Conservation (phyloP, 2,113 vertebrate genomes). For the Rhinoderma darwinii region DNA sequence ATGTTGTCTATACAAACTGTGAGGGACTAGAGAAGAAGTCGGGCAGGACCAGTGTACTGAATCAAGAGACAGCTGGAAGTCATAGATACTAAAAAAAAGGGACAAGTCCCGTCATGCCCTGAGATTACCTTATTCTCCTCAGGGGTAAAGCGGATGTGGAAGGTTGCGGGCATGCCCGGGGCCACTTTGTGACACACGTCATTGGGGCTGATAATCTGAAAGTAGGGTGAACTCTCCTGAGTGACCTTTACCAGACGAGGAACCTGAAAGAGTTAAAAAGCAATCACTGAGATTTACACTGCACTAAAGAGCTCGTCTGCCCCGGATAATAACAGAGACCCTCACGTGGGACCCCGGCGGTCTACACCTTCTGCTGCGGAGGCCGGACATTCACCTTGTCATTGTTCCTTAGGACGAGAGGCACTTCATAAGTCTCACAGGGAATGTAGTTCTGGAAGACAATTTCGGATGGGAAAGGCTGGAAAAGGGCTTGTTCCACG, state of each 20-base stretch:
- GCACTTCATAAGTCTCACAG: conserved; percentile 76
- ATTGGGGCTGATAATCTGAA: conserved; percentile 73
- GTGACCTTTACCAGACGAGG: conserved; percentile 75
- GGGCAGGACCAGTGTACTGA: too few relatives aligned
- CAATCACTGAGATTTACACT: neutral
- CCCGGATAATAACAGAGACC: neutral
- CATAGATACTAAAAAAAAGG: too few relatives aligned
- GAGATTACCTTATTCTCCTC: conserved; percentile 81
- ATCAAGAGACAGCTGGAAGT: too few relatives aligned
- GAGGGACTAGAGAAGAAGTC: neutral
- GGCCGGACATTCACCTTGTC: conserved; percentile 73
- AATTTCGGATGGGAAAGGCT: conserved; percentile 84
- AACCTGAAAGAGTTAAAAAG: conserved; percentile 67
- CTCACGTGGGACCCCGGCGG: too few relatives aligned
- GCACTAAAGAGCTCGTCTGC: neutral
- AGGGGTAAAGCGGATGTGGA: conserved; percentile 80
- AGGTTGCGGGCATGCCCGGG: conserved; percentile 72
- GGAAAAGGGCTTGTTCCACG: conserved; percentile 78
- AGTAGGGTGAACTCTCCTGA: conserved; percentile 78
- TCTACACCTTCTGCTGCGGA: neutral
- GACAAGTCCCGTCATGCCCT: neutral
- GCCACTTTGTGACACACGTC: conserved; percentile 73
- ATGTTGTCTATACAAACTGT: neutral
- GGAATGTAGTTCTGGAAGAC: conserved; percentile 83
- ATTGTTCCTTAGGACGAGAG: conserved; percentile 79